These are phyloP conservation scores for Brotula barbata DNA, from an alignment of 2,797 vertebrate genomes.

Conservation along the genomic window DNA sequence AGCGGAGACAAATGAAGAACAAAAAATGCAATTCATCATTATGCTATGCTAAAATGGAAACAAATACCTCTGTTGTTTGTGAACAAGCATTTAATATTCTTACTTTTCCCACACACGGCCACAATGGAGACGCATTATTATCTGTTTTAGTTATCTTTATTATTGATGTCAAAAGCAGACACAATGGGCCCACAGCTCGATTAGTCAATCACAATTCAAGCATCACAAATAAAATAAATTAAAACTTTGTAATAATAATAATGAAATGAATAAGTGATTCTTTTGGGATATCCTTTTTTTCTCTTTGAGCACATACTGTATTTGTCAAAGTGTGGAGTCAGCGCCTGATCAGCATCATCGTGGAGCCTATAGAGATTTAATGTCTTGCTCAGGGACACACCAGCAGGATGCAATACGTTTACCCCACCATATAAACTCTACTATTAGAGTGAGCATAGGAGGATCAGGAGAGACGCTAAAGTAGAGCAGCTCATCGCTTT, in stretches of 20 bases:
- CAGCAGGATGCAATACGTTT: background rate
- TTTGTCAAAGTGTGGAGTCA: constrained; percentile 15
- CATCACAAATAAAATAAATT: no score
- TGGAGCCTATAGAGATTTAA: background rate
- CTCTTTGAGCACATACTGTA: background rate
- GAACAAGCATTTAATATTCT: constrained; percentile 22
- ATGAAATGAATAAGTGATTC: no score
- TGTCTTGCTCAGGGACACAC: background rate
- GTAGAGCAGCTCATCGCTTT: constrained; percentile 40
- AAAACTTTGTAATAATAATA: no score
- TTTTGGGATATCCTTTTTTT: background rate
- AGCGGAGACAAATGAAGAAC: constrained; percentile 63
- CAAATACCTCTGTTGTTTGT: constrained; percentile 37
- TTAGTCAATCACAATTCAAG: background rate
- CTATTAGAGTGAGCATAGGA: background rate
- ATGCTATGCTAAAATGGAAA: constrained; percentile 48
- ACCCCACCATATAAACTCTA: background rate
- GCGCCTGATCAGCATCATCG: background rate
- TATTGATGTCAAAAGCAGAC: constrained; percentile 9
- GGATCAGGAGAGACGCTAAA: constrained; percentile 5
- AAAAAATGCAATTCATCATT: constrained; percentile 60
- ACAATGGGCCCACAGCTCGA: constrained; percentile 11
- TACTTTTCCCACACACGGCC: constrained; percentile 26
- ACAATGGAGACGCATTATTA: constrained; percentile 24
- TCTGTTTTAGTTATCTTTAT: constrained; percentile 18